Percentiles rank a stretch among this genome's conserved stretches.
These are phyloP conservation scores for Oreochromis grahami DNA, from an alignment of 2,797 vertebrate genomes.

Conservation along the genomic window DNA sequence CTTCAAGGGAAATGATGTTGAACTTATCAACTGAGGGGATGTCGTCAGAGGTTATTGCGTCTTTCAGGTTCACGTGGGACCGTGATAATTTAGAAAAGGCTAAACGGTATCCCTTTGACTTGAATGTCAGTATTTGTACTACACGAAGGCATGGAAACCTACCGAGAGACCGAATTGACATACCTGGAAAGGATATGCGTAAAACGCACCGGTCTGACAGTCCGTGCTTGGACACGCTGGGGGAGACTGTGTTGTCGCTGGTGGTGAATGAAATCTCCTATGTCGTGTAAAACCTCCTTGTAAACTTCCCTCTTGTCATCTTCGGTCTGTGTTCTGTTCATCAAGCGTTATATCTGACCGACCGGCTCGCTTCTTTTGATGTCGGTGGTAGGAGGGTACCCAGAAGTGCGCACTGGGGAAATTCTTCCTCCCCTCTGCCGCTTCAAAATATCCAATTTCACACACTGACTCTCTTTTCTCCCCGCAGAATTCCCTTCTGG, in stretches of 20 bases:
- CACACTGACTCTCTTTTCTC: constrained; percentile 10
- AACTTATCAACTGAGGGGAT: not conserved
- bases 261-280: not conserved
- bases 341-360: constrained; percentile 1
- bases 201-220: constrained; percentile 25
- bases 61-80: not conserved
- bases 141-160: constrained; percentile 2
- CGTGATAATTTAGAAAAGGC: not conserved
- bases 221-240: not conserved
- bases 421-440: not conserved
- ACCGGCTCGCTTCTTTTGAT: constrained; percentile 4
- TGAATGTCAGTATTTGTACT: not conserved
- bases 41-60: not conserved
- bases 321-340: not conserved
- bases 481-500: constrained; percentile 5
- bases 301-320: constrained; percentile 36
- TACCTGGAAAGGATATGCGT: constrained; percentile 21
- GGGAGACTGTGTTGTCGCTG: not conserved
- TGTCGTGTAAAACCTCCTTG: constrained; percentile 9
- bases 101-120: not conserved
- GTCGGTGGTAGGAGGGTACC: constrained; percentile 10
- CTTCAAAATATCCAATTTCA: constrained; percentile 53
- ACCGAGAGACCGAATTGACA: not conserved
- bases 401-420: constrained; percentile 32
- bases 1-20: not conserved